phyloP scores from a whole-genome alignment of 1,140 invertebrate genomes.

The Acromyrmex echinatior region DNA sequence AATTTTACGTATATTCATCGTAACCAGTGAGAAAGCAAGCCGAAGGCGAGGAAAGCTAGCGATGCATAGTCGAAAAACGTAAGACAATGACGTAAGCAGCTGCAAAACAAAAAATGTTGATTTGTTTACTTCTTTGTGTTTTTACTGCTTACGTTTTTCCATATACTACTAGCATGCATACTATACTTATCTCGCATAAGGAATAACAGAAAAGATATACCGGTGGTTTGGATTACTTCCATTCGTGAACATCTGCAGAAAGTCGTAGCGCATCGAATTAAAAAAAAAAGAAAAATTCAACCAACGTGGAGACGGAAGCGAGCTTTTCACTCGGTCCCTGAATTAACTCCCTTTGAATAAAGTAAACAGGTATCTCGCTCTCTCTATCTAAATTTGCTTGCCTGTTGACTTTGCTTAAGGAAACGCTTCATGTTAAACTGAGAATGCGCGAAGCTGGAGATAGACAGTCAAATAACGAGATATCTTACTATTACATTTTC shows the following conservation, averaged over 20 bases:
- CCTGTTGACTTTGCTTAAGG: neutral
- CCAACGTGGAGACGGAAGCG: neutral
- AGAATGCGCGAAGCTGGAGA: neutral
- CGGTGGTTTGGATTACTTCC: neutral
- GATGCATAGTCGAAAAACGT: too few species aligned
- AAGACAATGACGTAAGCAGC: too few species aligned
- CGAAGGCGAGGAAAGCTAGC: neutral
- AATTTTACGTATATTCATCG: neutral
- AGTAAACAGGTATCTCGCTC: neutral
- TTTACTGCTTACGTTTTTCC: too few species aligned
- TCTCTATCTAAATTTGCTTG: neutral
- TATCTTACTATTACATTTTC: neutral
- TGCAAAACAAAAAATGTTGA: too few species aligned
- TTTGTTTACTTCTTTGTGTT: too few species aligned
- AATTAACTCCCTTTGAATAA: slow-evolving; percentile 24
- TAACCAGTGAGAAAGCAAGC: neutral
- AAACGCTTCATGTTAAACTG: neutral
- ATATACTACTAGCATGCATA: neutral
- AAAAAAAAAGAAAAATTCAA: neutral
- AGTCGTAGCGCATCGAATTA: slow-evolving; percentile 21
- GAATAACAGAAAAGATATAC: neutral
- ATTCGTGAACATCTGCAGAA: neutral
- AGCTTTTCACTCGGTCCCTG: neutral
- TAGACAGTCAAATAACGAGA: neutral
- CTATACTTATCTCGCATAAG: slow-evolving; percentile 1